Evolutionary conservation across 2,797 vertebrate species (phyloP), one percentile per base, ranked within the genome.

Genomic region (Oreochromis mossambicus): DNA sequence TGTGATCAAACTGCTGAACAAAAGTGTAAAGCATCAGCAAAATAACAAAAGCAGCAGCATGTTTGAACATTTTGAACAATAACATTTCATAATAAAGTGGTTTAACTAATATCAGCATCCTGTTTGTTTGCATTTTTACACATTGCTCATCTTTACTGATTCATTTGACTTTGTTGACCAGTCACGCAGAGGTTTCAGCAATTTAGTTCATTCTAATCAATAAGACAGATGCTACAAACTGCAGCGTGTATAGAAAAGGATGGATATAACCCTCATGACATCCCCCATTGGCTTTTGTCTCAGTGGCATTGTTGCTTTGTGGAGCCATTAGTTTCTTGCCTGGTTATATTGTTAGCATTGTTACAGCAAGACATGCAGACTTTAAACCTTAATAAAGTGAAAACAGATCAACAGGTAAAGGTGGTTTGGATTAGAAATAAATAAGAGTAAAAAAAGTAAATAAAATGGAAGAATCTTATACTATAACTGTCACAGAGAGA

Each of bases 201-300:
- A 1, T 32, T 73, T 2, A 29, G 15, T 13, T 68, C 6, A 8
- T 43, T 14, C 14, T 7, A 48, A 29, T 5, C 6, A 0, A 73
- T 7, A 48, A 19, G 26, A 73, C 41, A 46, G 41, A 15, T 46
- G 38, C 4, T 46, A 15, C 17, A 70, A 70, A 17, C 38, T 46
- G 2, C 21, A 73, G 14, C 5, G 14, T 73, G 26, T 32, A 73
- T 0, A 75, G 0, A 13, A 29, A 50, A 29, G 15, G 26, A 75
- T 41, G 63, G n/a, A 13, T 48, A 5, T 29, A 48, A 43, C 4
- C 43, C 43, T 46, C 24, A 1, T 29, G 15, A 0, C 10, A 17
- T 32, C 66, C 11, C 24, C 24, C 6, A 0, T 5, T 12, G 21
- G 41, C 17, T 48, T 73, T 48, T 73, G 24, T 24, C 9, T 46